These are phyloP conservation scores for Spondyliosoma cantharus DNA, from an alignment of 2,797 vertebrate genomes.

Conservation along the genomic window DNA sequence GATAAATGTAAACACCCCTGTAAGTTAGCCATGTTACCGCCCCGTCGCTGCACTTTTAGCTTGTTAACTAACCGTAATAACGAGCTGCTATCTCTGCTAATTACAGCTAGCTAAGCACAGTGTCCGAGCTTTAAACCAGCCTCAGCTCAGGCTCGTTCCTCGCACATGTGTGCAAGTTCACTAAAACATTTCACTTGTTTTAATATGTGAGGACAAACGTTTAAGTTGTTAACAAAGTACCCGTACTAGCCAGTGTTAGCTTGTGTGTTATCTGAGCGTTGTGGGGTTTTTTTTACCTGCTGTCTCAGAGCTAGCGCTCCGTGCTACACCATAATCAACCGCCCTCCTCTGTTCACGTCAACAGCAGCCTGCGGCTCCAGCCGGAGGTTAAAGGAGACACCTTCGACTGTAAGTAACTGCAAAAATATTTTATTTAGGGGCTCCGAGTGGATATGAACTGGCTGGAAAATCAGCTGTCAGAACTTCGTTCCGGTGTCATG, in stretches of 20 bases:
- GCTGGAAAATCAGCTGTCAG: conserved; percentile 72
- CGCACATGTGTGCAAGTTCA: fast-evolving
- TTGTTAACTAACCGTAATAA: conserved; percentile 11
- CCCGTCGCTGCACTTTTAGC: conserved; percentile 11
- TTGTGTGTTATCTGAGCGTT: conserved; percentile 26
- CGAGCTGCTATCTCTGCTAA: conserved; percentile 32
- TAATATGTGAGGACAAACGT: fast-evolving
- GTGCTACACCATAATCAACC: conserved; percentile 77
- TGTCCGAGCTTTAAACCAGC: neutral
- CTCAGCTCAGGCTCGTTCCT: neutral
- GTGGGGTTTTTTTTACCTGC: conserved; percentile 67
- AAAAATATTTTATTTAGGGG: neutral
- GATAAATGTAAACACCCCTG: neutral
- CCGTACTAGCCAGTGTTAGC: conserved; percentile 35
- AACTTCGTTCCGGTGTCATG: conserved; percentile 79
- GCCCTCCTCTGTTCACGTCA: conserved; percentile 42
- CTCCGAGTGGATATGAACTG: conserved; percentile 33
- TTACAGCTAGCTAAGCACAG: conserved; percentile 29
- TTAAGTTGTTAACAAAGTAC: conserved; percentile 18
- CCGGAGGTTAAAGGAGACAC: neutral
- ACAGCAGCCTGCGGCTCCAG: conserved; percentile 29
- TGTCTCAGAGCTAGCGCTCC: conserved; percentile 74
- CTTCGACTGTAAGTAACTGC: conserved; percentile 12
- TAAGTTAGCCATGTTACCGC: neutral
- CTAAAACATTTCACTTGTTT: neutral